Evolutionary conservation across 1,140 invertebrate genomes (phyloP).

Genomic region (Anoplophora glabripennis): DNA sequence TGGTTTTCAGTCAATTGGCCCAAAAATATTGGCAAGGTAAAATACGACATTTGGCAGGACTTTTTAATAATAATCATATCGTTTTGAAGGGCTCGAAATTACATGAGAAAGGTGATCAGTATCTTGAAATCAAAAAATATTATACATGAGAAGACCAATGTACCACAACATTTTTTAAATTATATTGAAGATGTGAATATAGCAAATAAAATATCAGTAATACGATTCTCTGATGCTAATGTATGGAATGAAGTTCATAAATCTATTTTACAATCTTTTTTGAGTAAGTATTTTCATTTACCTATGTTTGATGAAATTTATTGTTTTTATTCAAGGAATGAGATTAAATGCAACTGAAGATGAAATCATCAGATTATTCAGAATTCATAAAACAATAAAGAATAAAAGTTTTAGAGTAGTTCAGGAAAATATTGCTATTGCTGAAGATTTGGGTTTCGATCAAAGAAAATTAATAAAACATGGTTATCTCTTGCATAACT

Average conservation of each 20-base stretch:
- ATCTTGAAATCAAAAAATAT: slow-evolving; percentile 8
- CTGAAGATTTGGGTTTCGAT: slow-evolving; percentile 38
- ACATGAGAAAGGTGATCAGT: slow-evolving; percentile 1
- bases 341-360: slow-evolving; percentile 50
- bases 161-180: slow-evolving; percentile 15
- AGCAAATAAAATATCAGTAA: slow-evolving; percentile 4
- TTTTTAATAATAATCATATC: background rate
- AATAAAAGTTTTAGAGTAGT: slow-evolving; percentile 52
- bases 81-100: slow-evolving; percentile 9
- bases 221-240: slow-evolving; percentile 2
- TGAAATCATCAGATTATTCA: slow-evolving; percentile 48
- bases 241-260: slow-evolving; percentile 20
- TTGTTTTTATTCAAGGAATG: slow-evolving; percentile 42
- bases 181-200: slow-evolving; percentile 21
- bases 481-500: slow-evolving; percentile 50
- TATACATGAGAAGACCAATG: slow-evolving; percentile 12
- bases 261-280: slow-evolving; percentile 16
- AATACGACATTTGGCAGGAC: background rate
- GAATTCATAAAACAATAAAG: slow-evolving; percentile 52
- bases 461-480: slow-evolving; percentile 51
- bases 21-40: slow-evolving; percentile 32
- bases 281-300: slow-evolving; percentile 20
- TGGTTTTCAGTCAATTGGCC: slow-evolving; percentile 32
- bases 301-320: slow-evolving; percentile 4
- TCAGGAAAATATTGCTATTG: slow-evolving; percentile 50